Conservation (phyloP, 1,140 invertebrate genomes). For the Chelonus insularis region DNA sequence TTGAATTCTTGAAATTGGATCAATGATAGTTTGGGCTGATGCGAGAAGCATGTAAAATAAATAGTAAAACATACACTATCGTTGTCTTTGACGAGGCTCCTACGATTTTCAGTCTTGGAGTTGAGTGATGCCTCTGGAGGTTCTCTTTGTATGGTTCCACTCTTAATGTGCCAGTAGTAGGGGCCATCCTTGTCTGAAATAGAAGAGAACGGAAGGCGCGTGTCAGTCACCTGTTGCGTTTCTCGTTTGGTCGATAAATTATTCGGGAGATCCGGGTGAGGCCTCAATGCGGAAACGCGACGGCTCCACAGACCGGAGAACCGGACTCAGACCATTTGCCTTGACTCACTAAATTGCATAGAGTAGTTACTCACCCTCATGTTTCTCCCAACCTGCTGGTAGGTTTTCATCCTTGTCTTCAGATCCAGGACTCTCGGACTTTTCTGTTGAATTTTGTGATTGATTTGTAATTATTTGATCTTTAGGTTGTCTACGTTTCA, state of each 20-base stretch:
- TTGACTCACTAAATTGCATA: slow-evolving; percentile 9
- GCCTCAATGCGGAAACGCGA: slow-evolving; percentile 18
- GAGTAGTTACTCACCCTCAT: slow-evolving; percentile 72
- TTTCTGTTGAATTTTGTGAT: slow-evolving; percentile 52
- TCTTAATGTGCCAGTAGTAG: slow-evolving; percentile 98
- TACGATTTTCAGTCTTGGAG: slow-evolving; percentile 56
- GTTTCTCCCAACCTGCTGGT: slow-evolving; percentile 89
- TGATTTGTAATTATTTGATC: slow-evolving; percentile 51
- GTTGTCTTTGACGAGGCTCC: slow-evolving; percentile 63
- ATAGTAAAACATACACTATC: slow-evolving; percentile 58
- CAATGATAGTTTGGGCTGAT: too few relatives aligned
- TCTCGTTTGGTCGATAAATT: slow-evolving; percentile 27
- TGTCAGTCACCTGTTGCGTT: slow-evolving; percentile 28
- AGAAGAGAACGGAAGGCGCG: slow-evolving; percentile 26
- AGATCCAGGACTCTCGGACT: slow-evolving; percentile 52
- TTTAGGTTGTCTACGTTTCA: slow-evolving; percentile 66
- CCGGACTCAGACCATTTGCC: slow-evolving; percentile 20
- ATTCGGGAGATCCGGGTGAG: slow-evolving; percentile 23
- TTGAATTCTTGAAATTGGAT: too few relatives aligned
- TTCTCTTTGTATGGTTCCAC: slow-evolving; percentile 94
- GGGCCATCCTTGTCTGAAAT: slow-evolving; percentile 85
- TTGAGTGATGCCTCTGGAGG: slow-evolving; percentile 67
- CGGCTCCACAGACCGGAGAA: neutral
- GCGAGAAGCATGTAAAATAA: too few relatives aligned
- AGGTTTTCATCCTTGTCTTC: slow-evolving; percentile 63